Percentiles rank a stretch among this genome's conserved stretches.
phyloP scores from a whole-genome alignment of 92 coral and sea anemone species.

The Isaurus tuberculatus region DNA sequence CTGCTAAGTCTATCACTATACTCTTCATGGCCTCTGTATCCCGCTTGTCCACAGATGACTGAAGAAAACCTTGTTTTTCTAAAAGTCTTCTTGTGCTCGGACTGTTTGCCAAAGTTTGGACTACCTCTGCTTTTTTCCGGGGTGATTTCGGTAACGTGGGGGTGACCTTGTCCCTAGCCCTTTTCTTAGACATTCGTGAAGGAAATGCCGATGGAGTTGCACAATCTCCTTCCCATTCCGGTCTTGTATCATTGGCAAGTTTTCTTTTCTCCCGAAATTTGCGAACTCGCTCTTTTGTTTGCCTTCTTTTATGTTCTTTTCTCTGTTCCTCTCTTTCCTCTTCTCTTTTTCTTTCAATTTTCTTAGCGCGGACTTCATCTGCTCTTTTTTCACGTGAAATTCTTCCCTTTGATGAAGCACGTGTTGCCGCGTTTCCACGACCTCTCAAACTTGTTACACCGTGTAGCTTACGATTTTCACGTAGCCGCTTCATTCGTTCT shows the following conservation, averaged over 20 bases:
- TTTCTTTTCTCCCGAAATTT: slow-evolving; percentile 51
- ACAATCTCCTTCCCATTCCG: slow-evolving; percentile 36
- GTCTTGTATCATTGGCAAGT: slow-evolving; percentile 11
- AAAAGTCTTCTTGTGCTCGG: slow-evolving; percentile 23
- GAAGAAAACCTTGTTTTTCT: slow-evolving; percentile 22
- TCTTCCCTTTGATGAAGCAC: slow-evolving; percentile 26
- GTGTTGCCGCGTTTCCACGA: slow-evolving; percentile 25
- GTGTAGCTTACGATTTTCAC: slow-evolving; percentile 31
- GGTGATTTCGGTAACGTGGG: slow-evolving; percentile 32
- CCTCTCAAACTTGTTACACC: slow-evolving; percentile 19
- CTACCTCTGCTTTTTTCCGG: slow-evolving; percentile 31
- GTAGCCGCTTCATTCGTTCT: slow-evolving; percentile 47
- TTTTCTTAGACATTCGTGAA: not conserved
- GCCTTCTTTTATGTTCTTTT: slow-evolving; percentile 39
- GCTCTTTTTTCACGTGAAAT: slow-evolving; percentile 16
- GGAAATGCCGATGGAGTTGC: slow-evolving; percentile 26
- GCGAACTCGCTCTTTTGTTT: slow-evolving; percentile 26
- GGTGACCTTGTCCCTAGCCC: slow-evolving; percentile 38
- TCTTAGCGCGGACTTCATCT: slow-evolving; percentile 15
- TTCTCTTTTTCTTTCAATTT: slow-evolving; percentile 31
- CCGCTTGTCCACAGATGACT: not conserved
- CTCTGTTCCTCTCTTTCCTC: slow-evolving; percentile 45
- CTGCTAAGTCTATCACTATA: slow-evolving; percentile 29
- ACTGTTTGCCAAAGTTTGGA: slow-evolving; percentile 17
- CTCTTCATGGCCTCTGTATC: slow-evolving; percentile 31